Evolutionary conservation across 2,113 vertebrate genomes (phyloP).

Genomic region (Physeter macrocephalus): DNA sequence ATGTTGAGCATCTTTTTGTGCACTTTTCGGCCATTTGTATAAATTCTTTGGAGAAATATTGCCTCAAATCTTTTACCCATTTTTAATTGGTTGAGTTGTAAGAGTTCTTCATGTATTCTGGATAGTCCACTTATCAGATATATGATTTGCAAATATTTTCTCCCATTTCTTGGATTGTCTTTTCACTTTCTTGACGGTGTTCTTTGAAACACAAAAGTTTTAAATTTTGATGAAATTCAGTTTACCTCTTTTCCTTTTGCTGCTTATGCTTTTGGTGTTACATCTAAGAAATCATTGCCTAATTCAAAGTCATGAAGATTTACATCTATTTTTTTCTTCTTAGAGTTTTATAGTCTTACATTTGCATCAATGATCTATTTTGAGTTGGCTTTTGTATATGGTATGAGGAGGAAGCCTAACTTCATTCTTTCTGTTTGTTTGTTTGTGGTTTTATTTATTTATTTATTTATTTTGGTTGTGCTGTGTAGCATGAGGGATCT

Average conservation of each 20-base stretch:
- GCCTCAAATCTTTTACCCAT: neutral
- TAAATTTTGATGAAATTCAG: neutral
- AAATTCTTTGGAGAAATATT: neutral
- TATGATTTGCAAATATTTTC: neutral
- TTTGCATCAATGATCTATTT: neutral
- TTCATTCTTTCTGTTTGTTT: no score
- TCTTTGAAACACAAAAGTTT: neutral
- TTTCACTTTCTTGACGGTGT: neutral
- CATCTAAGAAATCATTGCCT: neutral
- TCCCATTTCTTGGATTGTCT: neutral
- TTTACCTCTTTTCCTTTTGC: neutral
- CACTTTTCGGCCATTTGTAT: neutral
- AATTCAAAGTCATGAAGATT: neutral
- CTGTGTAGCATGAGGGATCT: no score
- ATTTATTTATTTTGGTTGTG: no score
- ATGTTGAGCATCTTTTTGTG: neutral
- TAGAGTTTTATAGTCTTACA: neutral
- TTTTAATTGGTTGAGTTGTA: neutral
- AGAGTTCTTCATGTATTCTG: neutral
- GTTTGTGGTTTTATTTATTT: no score
- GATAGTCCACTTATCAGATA: neutral
- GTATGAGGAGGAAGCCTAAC: no score
- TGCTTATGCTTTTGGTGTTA: neutral
- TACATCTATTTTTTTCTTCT: neutral
- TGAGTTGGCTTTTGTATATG: neutral